phyloP scores from a whole-genome alignment of 2,888 invertebrate genomes.

The Trachelus iudaicus region DNA sequence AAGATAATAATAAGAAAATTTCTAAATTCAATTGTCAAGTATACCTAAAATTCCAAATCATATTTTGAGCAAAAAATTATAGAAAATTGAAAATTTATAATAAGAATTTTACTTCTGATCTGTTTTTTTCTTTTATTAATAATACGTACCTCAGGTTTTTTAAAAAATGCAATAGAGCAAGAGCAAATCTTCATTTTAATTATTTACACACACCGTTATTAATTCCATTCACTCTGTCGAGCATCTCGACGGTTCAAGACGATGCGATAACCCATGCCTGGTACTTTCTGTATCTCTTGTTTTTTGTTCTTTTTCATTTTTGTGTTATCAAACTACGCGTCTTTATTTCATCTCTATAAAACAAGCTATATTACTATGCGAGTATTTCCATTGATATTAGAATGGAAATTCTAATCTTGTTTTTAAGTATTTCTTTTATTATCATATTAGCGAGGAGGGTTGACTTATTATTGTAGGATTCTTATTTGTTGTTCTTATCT shows the following conservation, averaged over 20 bases:
- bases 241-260: not conserved
- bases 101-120: not conserved
- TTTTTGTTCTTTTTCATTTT: not conserved
- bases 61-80: not conserved
- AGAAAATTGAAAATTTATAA: not conserved
- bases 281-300: not conserved
- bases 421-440: not conserved
- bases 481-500: not conserved
- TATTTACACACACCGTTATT: not conserved
- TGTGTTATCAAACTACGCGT: not conserved
- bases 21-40: not conserved
- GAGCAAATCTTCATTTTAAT: not conserved
- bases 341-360: not conserved
- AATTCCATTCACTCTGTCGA: not conserved
- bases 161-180: not conserved
- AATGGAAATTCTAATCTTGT: not conserved
- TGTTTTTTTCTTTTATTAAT: not conserved
- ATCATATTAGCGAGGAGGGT: not conserved
- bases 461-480: not conserved
- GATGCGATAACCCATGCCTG: not conserved
- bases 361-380: not conserved
- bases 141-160: not conserved
- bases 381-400: not conserved
- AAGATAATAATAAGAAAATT: too few relatives aligned
- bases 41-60: not conserved